A percentile compares a stretch with the other conserved stretches of the same genome.
Evolutionary conservation across 1,140 invertebrate genomes (phyloP).

Genomic region (Drosophila orosa): DNA sequence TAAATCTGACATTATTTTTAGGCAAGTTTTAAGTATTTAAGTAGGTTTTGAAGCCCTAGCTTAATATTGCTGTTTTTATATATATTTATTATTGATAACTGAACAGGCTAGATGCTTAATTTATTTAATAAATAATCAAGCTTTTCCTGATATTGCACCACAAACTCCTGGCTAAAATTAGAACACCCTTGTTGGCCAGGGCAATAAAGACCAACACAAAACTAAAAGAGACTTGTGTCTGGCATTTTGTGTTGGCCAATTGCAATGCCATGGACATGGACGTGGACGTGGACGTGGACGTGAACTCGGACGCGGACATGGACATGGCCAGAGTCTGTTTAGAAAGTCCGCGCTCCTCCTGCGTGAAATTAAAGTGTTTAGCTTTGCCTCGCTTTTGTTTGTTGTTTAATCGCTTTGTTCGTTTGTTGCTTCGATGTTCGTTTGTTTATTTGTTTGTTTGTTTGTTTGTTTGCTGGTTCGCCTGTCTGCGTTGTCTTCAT

Average conservation of each 20-base stretch:
- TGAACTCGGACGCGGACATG: constrained; percentile 20
- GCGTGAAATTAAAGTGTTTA: constrained; percentile 82
- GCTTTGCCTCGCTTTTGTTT: constrained; percentile 47
- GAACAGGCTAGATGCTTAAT: too few relatives aligned
- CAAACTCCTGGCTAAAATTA: neutral
- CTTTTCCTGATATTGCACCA: too few relatives aligned
- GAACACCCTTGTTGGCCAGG: neutral
- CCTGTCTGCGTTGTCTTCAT: constrained; percentile 68
- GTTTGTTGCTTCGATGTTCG: constrained; percentile 18
- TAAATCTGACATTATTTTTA: neutral
- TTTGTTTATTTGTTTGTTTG: constrained; percentile 25
- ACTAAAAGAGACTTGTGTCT: constrained; percentile 12
- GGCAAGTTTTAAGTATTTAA: too few relatives aligned
- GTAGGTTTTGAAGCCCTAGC: too few relatives aligned
- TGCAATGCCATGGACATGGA: constrained; percentile 45
- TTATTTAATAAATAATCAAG: too few relatives aligned
- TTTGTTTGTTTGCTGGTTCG: constrained; percentile 18
- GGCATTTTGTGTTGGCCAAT: constrained; percentile 42
- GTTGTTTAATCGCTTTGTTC: constrained; percentile 42
- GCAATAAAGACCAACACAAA: constrained; percentile 31
- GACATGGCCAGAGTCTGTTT: constrained; percentile 57
- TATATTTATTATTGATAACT: too few relatives aligned
- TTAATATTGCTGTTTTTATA: too few relatives aligned
- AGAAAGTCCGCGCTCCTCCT: constrained; percentile 70
- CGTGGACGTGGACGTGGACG: constrained; percentile 22